Conservation (phyloP, 2,888 invertebrate genomes). For the Taphrorychus bicolor region DNA sequence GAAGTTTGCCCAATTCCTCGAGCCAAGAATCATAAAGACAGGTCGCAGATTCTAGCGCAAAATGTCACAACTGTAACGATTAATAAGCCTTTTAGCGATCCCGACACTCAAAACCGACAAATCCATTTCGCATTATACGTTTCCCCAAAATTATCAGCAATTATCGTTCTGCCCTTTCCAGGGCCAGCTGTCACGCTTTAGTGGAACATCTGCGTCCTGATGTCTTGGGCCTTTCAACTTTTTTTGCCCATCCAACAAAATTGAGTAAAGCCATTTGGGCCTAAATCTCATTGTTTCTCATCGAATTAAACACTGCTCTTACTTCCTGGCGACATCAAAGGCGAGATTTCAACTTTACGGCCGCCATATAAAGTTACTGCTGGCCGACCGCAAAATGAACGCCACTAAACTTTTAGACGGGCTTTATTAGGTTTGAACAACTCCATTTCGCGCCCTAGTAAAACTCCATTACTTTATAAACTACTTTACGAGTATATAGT, state of each 20-base stretch:
- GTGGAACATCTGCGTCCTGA: background rate
- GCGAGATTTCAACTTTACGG: background rate
- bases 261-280: background rate
- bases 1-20: background rate
- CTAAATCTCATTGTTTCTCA: background rate
- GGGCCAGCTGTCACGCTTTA: background rate
- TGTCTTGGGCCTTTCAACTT: too few relatives aligned
- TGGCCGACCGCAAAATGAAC: background rate
- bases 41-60: too few relatives aligned
- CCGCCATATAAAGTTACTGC: background rate
- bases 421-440: background rate
- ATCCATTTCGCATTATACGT: background rate
- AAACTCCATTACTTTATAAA: background rate
- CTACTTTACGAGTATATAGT: background rate
- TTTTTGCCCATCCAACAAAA: too few relatives aligned
- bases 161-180: background rate
- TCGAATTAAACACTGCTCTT: background rate
- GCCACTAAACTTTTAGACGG: background rate
- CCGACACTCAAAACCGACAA: background rate
- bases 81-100: background rate
- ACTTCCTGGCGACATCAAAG: background rate
- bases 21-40: background rate
- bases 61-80: background rate
- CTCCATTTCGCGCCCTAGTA: background rate
- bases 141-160: constrained; percentile 1